phyloP scores from a whole-genome alignment of 2,797 vertebrate species.

The Rousettus madagascariensis region DNA sequence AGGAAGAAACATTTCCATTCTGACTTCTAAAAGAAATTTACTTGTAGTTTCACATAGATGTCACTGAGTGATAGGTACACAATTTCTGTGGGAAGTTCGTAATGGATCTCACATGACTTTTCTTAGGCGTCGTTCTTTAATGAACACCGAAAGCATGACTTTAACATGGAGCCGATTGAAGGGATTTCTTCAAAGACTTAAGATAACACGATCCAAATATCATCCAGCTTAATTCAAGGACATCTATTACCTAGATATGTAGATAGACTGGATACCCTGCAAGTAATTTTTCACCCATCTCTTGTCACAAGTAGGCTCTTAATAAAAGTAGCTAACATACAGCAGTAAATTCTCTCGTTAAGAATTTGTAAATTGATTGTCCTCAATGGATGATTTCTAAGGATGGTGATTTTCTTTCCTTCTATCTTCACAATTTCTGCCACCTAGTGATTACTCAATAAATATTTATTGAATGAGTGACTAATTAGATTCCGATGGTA shows the following conservation, averaged over 20 bases:
- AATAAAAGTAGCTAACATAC: not conserved
- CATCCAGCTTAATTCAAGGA: not conserved
- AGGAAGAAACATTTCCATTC: slow-evolving; percentile 2
- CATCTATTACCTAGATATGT: not conserved
- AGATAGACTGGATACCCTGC: not conserved
- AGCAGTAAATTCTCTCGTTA: not conserved
- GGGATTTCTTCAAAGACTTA: not conserved
- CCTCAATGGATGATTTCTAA: not conserved
- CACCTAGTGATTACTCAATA: not conserved
- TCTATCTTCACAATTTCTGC: not conserved
- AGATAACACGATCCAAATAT: not conserved
- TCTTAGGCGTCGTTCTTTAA: not conserved
- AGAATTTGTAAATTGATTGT: not conserved
- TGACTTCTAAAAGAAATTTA: slow-evolving; percentile 41
- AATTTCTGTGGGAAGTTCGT: not conserved
- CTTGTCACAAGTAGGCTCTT: not conserved
- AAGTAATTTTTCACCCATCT: not conserved
- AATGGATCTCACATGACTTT: not conserved
- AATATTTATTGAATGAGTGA: not conserved
- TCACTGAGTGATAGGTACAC: not conserved
- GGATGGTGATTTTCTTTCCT: not conserved
- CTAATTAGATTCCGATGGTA: not conserved
- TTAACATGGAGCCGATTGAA: not conserved
- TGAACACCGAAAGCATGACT: not conserved
- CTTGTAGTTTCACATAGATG: not conserved